Base-by-base conservation (phyloP, 23 tunicate genomes). In the Halocynthia aurantium region DNA sequence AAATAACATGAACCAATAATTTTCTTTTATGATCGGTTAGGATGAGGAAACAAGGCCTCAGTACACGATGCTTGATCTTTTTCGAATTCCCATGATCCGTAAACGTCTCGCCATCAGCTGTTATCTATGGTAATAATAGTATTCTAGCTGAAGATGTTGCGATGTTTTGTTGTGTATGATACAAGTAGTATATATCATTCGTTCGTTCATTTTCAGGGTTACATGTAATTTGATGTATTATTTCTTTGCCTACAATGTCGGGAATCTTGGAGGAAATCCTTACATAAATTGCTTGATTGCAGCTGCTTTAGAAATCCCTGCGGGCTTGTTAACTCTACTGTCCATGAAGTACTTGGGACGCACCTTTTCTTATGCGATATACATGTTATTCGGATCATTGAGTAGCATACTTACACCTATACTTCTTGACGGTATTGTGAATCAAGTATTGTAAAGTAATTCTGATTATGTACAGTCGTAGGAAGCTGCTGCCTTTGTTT, bases 201-300 rank as follows among this genome's bases (percentile, higher is more conserved):
- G 22, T 20, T 65, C 19, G 0, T 20, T 65, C 9, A 20, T 65
- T 10, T 65, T 6, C 70, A 65, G 70, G 70, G 22, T 65, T 11
- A 49, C 31, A 1, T 49, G 22, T 40, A 65, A 65, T 49, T 9
- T 65, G 10, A 65, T 49, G 0, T 65, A 65, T 6, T 65, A 65
- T 65, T 65, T 65, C 70, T 65, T 65, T 49, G 31, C 49, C 31
- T 65, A 20, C 10, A 65, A 65, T 49, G 31, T 49, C 22, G 31
- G 70, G 22, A 65, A 65, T 15, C 70, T 65, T 11, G 70, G 70
- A 65, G 70, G 70, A 10, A 65, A 49, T 15, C 49, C 70, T 10
- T 65, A 65, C 31, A 65, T 65, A 11, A 65, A 65, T 49, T 65
- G 70, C 31, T 65, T 65, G 22, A 40, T 65, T 2, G 70, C 70